Evolutionary conservation across 2,888 invertebrate genomes (phyloP).

Genomic region (Chouioia cunea): DNA sequence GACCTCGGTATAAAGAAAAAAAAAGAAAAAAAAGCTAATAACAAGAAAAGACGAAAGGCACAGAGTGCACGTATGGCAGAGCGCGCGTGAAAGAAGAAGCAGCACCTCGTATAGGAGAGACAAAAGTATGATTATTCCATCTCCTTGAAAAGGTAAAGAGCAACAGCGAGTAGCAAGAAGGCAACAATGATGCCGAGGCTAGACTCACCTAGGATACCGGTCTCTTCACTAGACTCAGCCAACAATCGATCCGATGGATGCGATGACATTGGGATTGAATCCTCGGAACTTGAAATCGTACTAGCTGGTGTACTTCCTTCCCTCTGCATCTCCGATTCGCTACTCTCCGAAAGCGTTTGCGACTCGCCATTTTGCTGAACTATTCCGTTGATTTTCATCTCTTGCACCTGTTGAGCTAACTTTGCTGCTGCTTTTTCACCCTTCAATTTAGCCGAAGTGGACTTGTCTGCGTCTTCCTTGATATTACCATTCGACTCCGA

Average conservation of each 20-base stretch:
- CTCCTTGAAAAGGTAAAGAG: too few relatives aligned
- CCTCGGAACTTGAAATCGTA: constrained; percentile 64
- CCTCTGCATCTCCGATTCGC: constrained; percentile 59
- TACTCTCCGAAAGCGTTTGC: constrained; percentile 59
- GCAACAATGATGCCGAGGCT: constrained; percentile 49
- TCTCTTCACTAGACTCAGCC: constrained; percentile 59
- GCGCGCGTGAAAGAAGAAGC: too few relatives aligned
- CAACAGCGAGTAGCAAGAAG: constrained; percentile 29
- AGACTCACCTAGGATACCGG: constrained; percentile 63
- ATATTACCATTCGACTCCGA: constrained; percentile 65
- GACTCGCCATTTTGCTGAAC: constrained; percentile 56
- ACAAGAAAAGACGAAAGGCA: too few relatives aligned
- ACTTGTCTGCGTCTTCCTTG: constrained; percentile 52
- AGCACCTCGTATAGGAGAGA: too few relatives aligned
- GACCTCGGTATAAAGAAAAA: too few relatives aligned
- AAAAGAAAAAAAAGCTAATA: too few relatives aligned
- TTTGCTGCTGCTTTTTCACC: constrained; percentile 51
- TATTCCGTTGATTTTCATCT: constrained; percentile 50
- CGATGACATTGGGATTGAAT: constrained; percentile 60
- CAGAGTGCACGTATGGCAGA: too few relatives aligned
- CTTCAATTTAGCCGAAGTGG: constrained; percentile 56
- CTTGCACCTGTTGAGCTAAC: constrained; percentile 56
- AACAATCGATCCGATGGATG: constrained; percentile 57
- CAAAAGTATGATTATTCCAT: too few relatives aligned
- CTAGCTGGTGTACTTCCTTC: constrained; percentile 66